phyloP scores from a whole-genome alignment of 1,140 invertebrate genomes.

The Zaprionus gabonicus region DNA sequence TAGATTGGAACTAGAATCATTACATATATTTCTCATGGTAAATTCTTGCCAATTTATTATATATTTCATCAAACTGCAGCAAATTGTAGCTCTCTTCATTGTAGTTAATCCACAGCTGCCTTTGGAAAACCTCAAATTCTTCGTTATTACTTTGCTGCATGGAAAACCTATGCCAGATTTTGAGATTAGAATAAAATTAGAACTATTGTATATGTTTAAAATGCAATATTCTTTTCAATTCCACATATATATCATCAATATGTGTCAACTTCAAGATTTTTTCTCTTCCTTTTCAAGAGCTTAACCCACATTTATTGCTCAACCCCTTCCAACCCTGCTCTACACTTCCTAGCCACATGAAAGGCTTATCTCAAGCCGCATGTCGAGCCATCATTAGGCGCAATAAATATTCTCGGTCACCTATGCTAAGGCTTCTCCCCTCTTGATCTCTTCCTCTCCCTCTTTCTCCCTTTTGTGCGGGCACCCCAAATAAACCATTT shows the following conservation, averaged over 20 bases:
- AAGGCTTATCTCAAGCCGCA: constrained; percentile 6
- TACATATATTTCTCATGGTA: neutral
- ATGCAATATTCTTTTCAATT: neutral
- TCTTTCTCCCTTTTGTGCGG: neutral
- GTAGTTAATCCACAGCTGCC: too few species aligned
- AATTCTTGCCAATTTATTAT: neutral
- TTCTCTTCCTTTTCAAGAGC: neutral
- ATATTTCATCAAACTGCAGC: too few species aligned
- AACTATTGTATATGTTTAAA: too few species aligned
- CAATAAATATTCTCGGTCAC: constrained; percentile 61
- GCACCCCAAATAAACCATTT: constrained; percentile 1
- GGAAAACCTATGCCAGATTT: too few species aligned
- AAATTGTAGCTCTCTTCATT: too few species aligned
- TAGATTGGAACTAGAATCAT: neutral
- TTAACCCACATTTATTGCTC: neutral
- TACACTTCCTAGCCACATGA: neutral
- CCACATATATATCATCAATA: neutral
- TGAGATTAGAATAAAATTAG: too few species aligned
- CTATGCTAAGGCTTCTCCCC: constrained; percentile 7
- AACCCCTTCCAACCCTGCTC: neutral
- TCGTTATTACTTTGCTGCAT: too few species aligned
- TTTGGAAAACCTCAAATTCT: too few species aligned
- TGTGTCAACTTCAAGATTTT: too few species aligned
- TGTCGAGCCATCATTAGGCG: constrained; percentile 44
- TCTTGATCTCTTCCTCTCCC: neutral